Base-by-base conservation (phyloP, 2,888 invertebrate species). In the Fissipunctia ypsillon region DNA sequence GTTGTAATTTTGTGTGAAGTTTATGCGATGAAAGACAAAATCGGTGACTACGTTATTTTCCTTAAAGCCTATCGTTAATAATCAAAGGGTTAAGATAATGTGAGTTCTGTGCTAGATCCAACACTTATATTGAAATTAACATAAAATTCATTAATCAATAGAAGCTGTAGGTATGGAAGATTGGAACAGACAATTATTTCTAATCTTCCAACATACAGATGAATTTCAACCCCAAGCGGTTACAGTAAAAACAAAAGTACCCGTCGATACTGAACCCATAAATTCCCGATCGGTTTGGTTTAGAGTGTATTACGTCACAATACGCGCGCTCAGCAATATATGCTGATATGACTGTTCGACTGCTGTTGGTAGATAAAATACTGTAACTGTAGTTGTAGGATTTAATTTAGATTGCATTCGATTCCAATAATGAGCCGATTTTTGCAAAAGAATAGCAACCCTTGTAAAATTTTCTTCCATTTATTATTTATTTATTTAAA, bases 281-380 rank as follows among this genome's bases (percentile, higher is more conserved):
- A 85, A 85, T 84, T 70, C 63, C 35, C 64, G 31, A 70, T 76
- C 68, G 65, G 70, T 70, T 73, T 60, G 76, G 65, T 52, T 68
- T 69, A 65, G 45, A 60, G 60, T 76, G 68, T 69, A 80, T 80
- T 78, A 80, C 78, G 83, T 80, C 73, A 73, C 59, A 61, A 76
- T 78, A 43, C 48, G 56, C 64, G 45, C 14, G 73, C 54, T 69
- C 57, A 66, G 82, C 78, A 82, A 74, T 78, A 71, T 61, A 52
- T 57, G 7, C 65, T 71, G 85, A 85, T 85, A 84, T 66, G 61
- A 48, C 25, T 43, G 31, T 14, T 12, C 65, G 35, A 71, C 57
- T 78, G 85, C 66, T 69, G 38, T 52, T 64, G 70, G 31, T 63
- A 63, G 85, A 84, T 84, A 84, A 78, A 78, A 38, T 60, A 35